These are phyloP conservation scores for Semnopithecus entellus DNA, from an alignment of 2,113 vertebrate genomes.

Conservation along the genomic window DNA sequence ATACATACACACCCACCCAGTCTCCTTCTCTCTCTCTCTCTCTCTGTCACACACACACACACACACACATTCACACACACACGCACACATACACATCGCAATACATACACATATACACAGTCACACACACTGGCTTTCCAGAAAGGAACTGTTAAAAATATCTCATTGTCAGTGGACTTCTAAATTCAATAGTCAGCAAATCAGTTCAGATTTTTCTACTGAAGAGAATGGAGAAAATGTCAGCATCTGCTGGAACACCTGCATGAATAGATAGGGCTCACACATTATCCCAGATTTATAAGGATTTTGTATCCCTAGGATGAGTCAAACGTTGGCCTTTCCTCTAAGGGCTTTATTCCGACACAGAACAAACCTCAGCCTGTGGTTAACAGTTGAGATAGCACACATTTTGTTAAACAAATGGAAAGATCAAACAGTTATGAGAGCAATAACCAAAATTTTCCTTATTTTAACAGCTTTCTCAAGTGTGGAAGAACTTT, in stretches of 20 bases:
- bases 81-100: not conserved
- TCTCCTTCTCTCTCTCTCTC: too few species aligned
- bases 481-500: not conserved
- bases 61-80: too few species aligned
- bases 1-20: not conserved
- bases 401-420: not conserved
- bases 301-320: not conserved
- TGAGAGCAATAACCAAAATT: not conserved
- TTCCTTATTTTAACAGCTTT: not conserved
- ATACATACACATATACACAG: not conserved
- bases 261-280: accelerated
- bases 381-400: not conserved
- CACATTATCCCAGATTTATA: not conserved
- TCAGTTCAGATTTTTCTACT: not conserved
- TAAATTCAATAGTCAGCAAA: not conserved
- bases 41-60: too few species aligned
- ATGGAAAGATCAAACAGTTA: not conserved
- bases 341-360: not conserved
- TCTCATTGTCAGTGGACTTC: not conserved
- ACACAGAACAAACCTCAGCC: not conserved
- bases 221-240: not conserved
- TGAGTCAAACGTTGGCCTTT: not conserved
- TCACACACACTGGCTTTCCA: not conserved
- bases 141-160: not conserved
- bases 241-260: not conserved